Conservation (phyloP, 2,888 invertebrate species). For the Campoletis raptor region DNA sequence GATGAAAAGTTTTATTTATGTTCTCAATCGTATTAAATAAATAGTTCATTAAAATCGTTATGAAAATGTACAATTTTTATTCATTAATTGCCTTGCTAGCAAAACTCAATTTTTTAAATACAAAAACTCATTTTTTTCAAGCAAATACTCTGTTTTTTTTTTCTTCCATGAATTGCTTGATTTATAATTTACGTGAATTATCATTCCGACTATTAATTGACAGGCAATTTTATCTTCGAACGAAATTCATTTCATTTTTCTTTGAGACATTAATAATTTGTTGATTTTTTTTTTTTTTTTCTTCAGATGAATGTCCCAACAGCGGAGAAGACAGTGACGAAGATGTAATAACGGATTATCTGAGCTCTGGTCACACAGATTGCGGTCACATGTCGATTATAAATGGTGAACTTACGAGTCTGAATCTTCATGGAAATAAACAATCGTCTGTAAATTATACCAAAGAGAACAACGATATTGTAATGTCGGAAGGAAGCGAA, state of each 20-base stretch:
- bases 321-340: constrained; percentile 92
- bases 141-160: not conserved
- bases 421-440: constrained; percentile 76
- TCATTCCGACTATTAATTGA: not conserved
- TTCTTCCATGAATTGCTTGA: not conserved
- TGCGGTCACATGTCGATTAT: constrained; percentile 79
- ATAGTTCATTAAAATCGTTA: not conserved
- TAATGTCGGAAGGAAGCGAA: constrained; percentile 78
- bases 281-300: constrained; percentile 1
- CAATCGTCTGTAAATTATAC: constrained; percentile 77
- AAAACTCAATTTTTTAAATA: too few relatives aligned
- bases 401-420: constrained; percentile 74
- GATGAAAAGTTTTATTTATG: not conserved
- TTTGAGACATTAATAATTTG: not conserved
- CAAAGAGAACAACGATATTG: constrained; percentile 80
- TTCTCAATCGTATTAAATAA: not conserved
- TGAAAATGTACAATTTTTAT: too few relatives aligned
- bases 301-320: constrained; percentile 89
- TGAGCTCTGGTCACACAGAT: constrained; percentile 82
- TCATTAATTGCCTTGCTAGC: too few relatives aligned
- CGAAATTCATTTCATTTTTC: not conserved
- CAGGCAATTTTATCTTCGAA: not conserved
- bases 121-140: too few relatives aligned
- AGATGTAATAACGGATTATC: constrained; percentile 92
- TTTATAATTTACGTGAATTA: too few relatives aligned